Base-by-base conservation (phyloP, 2,113 vertebrate genomes). In the Microcebus griseorufus region DNA sequence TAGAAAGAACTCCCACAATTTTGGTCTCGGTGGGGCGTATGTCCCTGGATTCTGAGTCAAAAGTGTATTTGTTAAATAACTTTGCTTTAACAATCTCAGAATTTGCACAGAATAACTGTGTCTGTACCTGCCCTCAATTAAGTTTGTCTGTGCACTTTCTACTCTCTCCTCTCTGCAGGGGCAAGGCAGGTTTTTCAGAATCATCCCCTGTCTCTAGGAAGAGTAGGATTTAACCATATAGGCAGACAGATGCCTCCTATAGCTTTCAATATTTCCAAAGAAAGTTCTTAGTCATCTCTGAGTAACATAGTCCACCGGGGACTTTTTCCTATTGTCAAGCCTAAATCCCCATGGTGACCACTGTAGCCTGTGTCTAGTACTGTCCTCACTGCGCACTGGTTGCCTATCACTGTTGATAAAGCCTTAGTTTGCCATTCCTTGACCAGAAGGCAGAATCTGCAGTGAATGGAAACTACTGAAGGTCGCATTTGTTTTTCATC, bases 11-110 rank as follows among this genome's bases (percentile, higher is more conserved):
- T 87, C 60, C 10, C 9, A n/a, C 7, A 70, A 62, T 70, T 69
- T 79, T 65, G 87, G 7, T 85, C 75, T 96, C 84, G 1, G 48
- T 80, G 34, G 34, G 69, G 58, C 32, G 2, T 3, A 9, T 27
- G 9, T 64, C 62, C 48, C 80, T 34, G 51, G n/a, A 88, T 87
- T 92, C 65, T 29, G 64, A 58, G 93, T 95, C 95, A 88, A 93
- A 70, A 96, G 75, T 42, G 45, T 60, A 37, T 88, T 90, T 94
- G 83, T 79, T 67, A 80, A 88, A 64, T 37, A 76, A 18, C 58
- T 72, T 92, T 82, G 32, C 20, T 95, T 73, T 84, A 89, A 89
- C 39, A 89, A 95, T 53, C 76, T 93, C 55, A 32, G 73, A n/a
- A 53, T 64, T 84, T 65, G 3, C 34, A 27, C 2, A 88, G 55